Evolutionary conservation across 2,888 invertebrate species (phyloP), one percentile per base, ranked within the genome.

Genomic region (Chironomus riparius): DNA sequence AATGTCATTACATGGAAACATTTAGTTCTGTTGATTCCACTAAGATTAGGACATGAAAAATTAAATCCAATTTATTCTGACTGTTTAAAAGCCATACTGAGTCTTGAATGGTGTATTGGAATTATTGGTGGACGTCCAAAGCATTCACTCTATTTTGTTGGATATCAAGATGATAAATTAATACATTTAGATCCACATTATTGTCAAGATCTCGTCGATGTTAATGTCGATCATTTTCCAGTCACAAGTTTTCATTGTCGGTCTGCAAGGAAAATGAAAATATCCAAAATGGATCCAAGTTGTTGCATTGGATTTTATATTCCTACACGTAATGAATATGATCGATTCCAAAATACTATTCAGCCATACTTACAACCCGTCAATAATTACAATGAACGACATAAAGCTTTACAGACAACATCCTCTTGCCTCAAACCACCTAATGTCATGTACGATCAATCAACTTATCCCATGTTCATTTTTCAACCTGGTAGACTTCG

Each of bases 121-220:
- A 91, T 97, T 72, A 95, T 97, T 81, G 97, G 97, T 6, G 97
- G 97, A 13, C 87, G 93, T 80, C 97, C 97, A 0, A 93, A 93
- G 81, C 96, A 96, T 86, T 95, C 97, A 15, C 85, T 97, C 48
- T 97, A 95, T 84, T 96, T 97, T 85, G 89, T 97, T 78, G 97
- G 97, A 70, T 95, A 91, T 83, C 96, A 96, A 87, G 95, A 94
- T 82, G 94, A 96, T 82, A 92, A 93, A 83, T 85, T 97, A 77
- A 94, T 97, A 80, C 94, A 95, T 81, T 85, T 97, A 79, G 97
- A 97, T 85, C 97, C 97, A 18, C 97, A 97, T 84, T 94, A 94
- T 80, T 95, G 95, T 81, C 97, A 97, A 84, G 94, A 95, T 83
- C 91, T 91, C 85, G 92, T 95, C 47, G 93, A 95, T 85, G 92